These are phyloP conservation scores for Antechinus flavipes DNA, from an alignment of 2,113 vertebrate genomes.

Conservation along the genomic window DNA sequence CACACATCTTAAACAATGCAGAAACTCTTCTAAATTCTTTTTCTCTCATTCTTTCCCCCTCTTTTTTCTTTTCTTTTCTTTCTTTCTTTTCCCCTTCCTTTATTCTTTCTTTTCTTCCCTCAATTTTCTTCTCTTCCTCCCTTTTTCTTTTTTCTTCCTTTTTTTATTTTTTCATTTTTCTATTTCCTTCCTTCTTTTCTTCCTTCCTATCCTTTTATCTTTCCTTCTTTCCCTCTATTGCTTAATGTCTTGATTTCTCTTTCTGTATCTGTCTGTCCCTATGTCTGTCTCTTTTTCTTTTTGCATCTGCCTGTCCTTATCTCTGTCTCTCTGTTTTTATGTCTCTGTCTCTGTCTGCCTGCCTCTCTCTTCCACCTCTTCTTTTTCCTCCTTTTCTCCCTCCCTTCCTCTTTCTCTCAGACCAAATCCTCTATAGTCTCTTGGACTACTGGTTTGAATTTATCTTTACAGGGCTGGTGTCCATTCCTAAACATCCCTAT, in stretches of 20 bases:
- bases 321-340: not conserved
- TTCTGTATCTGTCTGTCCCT: not conserved
- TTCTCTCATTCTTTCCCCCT: not conserved
- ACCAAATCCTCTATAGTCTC: not conserved
- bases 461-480: constrained; percentile 60
- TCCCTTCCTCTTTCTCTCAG: not conserved
- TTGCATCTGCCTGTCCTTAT: too few relatives aligned
- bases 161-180: not conserved
- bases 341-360: not conserved
- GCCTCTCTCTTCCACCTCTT: accelerated
- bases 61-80: not conserved
- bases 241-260: not conserved
- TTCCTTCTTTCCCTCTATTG: not conserved
- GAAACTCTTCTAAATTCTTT: not conserved
- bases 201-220: not conserved
- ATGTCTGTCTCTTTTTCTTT: accelerated
- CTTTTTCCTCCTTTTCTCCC: accelerated
- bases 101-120: not conserved
- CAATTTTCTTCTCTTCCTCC: not conserved
- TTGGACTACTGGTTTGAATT: constrained; percentile 76
- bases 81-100: not conserved
- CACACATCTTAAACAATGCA: constrained; percentile 28
- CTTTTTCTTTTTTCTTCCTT: not conserved
- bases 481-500: constrained; percentile 65
- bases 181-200: not conserved